Percentiles rank a stretch among this genome's conserved stretches.
Conservation (phyloP, 2,113 vertebrate genomes). For the Hydrochoerus hydrochaeris region DNA sequence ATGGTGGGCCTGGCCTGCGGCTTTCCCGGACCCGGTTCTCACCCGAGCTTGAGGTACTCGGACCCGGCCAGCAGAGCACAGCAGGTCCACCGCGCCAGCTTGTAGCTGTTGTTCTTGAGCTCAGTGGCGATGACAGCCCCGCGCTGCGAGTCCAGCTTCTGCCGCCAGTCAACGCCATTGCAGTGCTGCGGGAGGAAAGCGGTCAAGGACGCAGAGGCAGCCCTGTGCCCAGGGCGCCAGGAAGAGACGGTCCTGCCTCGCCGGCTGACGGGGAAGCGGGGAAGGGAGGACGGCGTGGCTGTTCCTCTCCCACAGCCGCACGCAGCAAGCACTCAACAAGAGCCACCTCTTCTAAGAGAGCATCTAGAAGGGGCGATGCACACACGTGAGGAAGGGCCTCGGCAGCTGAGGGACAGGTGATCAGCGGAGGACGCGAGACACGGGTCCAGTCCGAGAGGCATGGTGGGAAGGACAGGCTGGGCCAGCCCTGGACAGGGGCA, state of each 20-base stretch:
- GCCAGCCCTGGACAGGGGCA: not conserved
- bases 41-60: conserved; percentile 99
- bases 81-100: conserved; percentile 98
- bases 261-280: not conserved
- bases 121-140: conserved; percentile 98
- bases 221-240: not conserved
- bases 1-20: no score
- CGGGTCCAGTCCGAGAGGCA: not conserved
- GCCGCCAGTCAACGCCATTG: conserved; percentile 99
- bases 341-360: not conserved
- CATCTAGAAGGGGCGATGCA: not conserved
- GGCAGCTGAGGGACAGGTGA: rapidly evolving
- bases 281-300: not conserved
- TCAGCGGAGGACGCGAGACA: no score
- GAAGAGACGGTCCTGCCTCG: not conserved
- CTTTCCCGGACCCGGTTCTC: conserved; percentile 69
- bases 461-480: not conserved
- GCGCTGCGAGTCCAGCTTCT: conserved; percentile 99
- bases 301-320: not conserved
- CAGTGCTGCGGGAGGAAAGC: conserved; percentile 89
- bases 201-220: not conserved
- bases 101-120: conserved; percentile 99
- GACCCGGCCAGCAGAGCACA: conserved; percentile 97
- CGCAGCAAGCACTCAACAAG: not conserved
- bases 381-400: not conserved